A percentile compares a stretch with the other conserved stretches of the same genome.
phyloP scores from a whole-genome alignment of 92 coral and sea anemone species.

The Palythoa grandis region DNA sequence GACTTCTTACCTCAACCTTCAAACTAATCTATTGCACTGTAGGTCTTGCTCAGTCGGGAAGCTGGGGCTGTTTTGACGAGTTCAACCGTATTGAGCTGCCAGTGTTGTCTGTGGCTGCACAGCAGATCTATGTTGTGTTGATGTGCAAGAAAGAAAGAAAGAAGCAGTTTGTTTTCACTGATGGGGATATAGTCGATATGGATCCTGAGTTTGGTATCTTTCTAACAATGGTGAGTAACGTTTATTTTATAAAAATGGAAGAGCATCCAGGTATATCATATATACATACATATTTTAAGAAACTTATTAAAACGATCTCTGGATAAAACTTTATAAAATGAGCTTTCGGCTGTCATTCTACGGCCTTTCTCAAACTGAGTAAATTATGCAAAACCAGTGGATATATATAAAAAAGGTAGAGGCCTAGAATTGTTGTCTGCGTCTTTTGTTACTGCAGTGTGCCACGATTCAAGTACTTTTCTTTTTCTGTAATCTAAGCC shows the following conservation, averaged over 20 bases:
- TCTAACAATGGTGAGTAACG: constrained; percentile 85
- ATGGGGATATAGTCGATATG: constrained; percentile 96
- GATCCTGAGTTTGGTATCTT: constrained; percentile 99
- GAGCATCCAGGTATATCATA: background rate
- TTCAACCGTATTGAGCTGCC: constrained; percentile 99
- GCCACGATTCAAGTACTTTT: too few relatives aligned
- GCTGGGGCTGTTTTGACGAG: constrained; percentile 99
- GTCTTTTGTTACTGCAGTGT: too few relatives aligned
- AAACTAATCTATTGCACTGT: background rate
- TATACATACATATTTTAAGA: too few relatives aligned
- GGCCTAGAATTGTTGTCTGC: too few relatives aligned
- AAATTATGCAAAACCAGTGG: too few relatives aligned
- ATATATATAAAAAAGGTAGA: too few relatives aligned
- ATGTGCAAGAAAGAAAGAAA: constrained; percentile 98
- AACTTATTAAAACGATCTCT: too few relatives aligned
- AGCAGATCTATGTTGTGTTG: constrained; percentile 97
- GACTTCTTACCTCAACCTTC: constrained; percentile 56
- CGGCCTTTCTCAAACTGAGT: too few relatives aligned
- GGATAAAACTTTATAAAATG: too few relatives aligned
- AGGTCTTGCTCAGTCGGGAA: constrained; percentile 99
- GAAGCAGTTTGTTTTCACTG: constrained; percentile 88
- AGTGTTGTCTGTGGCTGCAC: constrained; percentile 99
- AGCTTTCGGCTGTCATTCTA: too few relatives aligned
- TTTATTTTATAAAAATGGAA: background rate
- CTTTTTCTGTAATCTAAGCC: too few relatives aligned